Percentiles rank a stretch among this genome's conserved stretches.
Evolutionary conservation across 2,888 invertebrate species (phyloP).

Genomic region (Eulithis testata): DNA sequence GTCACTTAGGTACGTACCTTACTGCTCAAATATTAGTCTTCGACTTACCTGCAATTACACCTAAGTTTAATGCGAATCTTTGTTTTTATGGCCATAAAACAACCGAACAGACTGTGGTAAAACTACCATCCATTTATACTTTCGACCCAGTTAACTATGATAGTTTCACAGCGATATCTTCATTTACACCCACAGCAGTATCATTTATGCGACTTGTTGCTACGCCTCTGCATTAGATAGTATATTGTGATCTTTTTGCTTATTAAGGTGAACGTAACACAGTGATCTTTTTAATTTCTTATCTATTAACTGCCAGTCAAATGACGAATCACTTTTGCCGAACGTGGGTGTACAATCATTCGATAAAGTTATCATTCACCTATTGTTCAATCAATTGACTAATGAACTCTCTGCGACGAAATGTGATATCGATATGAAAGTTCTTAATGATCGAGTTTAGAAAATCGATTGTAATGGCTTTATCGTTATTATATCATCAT

Average conservation of each 20-base stretch:
- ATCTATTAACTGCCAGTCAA: constrained; percentile 45
- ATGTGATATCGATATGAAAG: constrained; percentile 62
- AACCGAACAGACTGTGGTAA: neutral
- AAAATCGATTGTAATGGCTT: constrained; percentile 59
- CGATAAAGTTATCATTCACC: constrained; percentile 31
- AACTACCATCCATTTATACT: neutral
- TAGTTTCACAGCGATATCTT: constrained; percentile 10
- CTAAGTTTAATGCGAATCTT: neutral
- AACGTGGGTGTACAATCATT: constrained; percentile 62
- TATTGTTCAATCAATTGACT: constrained; percentile 66
- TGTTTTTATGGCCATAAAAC: neutral
- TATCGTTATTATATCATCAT: constrained; percentile 49
- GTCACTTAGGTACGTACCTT: too few relatives aligned
- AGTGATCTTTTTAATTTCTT: constrained; percentile 61
- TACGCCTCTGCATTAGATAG: constrained; percentile 9
- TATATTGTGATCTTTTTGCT: constrained; percentile 27
- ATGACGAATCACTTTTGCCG: constrained; percentile 68
- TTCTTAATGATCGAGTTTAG: constrained; percentile 63
- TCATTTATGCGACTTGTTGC: constrained; percentile 2
- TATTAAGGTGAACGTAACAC: constrained; percentile 53
- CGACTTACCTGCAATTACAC: too few relatives aligned
- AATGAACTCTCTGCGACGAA: constrained; percentile 68
- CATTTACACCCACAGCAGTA: constrained; percentile 13
- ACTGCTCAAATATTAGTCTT: too few relatives aligned
- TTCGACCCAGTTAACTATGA: neutral